Percentiles rank a stretch among this genome's conserved stretches.
Evolutionary conservation across 1,140 invertebrate genomes (phyloP).

Genomic region (Drosophila suzukii): DNA sequence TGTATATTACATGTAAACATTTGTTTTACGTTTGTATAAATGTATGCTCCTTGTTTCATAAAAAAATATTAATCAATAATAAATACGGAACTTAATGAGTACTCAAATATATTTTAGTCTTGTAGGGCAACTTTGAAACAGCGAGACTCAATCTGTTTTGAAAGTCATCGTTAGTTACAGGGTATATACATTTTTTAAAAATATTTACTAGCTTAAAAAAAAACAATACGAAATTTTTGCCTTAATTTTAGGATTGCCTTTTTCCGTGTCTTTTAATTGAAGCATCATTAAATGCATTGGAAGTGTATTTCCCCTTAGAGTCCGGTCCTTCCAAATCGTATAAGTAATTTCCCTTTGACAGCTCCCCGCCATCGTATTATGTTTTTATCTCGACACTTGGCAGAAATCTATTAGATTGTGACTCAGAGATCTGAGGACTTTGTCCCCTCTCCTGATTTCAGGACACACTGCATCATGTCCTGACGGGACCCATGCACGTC

Average conservation of each 20-base stretch:
- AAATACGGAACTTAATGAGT: no score
- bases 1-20: no score
- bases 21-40: no score
- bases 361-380: slow-evolving; percentile 38
- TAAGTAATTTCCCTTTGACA: slow-evolving; percentile 59
- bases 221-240: no score
- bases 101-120: no score
- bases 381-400: slow-evolving; percentile 59
- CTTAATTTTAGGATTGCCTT: neutral
- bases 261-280: neutral
- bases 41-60: no score
- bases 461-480: slow-evolving; percentile 46
- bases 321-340: slow-evolving; percentile 7
- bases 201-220: no score
- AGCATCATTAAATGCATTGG: neutral
- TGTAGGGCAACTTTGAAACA: no score
- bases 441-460: neutral
- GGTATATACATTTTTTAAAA: no score
- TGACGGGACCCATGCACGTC: slow-evolving; percentile 62
- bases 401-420: slow-evolving; percentile 70
- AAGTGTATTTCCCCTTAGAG: neutral
- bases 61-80: no score
- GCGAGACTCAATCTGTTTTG: no score
- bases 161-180: no score
- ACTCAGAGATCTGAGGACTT: slow-evolving; percentile 10